A percentile compares a stretch with the other conserved stretches of the same genome.
phyloP scores from a whole-genome alignment of 2,113 vertebrate genomes.

The Pteronura brasiliensis region DNA sequence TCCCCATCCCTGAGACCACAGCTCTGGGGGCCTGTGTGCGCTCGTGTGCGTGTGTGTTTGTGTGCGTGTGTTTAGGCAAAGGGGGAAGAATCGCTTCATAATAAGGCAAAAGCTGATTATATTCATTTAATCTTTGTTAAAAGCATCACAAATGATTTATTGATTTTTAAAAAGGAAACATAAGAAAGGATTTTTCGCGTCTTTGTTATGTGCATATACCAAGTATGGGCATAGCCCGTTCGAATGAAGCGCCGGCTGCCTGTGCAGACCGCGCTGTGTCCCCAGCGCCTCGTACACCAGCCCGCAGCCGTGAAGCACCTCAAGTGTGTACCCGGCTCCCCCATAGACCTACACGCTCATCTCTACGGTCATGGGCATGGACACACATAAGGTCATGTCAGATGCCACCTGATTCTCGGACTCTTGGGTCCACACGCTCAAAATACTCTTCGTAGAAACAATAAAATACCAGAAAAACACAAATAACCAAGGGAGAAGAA shows the following conservation, averaged over 20 bases:
- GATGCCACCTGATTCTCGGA: background rate
- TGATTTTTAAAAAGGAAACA: conserved; percentile 65
- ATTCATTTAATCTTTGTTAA: conserved; percentile 47
- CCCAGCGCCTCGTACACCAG: fast-evolving
- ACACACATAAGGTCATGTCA: fast-evolving
- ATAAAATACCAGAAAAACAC: background rate
- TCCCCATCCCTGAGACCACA: fast-evolving
- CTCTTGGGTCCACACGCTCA: background rate
- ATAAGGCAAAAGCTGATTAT: background rate
- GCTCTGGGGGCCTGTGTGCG: background rate
- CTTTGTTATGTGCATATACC: background rate
- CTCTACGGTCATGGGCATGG: fast-evolving
- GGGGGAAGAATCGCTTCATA: fast-evolving
- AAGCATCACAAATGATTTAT: conserved; percentile 72
- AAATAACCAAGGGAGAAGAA: background rate
- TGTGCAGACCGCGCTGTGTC: fast-evolving
- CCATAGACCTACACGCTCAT: fast-evolving
- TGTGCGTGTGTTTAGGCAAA: no score
- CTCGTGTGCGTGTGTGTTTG: fast-evolving
- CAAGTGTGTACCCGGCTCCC: fast-evolving
- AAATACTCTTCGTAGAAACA: background rate
- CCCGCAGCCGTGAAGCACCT: fast-evolving
- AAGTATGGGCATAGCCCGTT: fast-evolving
- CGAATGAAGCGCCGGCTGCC: fast-evolving
- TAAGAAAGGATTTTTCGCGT: background rate